phyloP scores from a whole-genome alignment of 2,888 invertebrate species.

The Netelia melanura region DNA sequence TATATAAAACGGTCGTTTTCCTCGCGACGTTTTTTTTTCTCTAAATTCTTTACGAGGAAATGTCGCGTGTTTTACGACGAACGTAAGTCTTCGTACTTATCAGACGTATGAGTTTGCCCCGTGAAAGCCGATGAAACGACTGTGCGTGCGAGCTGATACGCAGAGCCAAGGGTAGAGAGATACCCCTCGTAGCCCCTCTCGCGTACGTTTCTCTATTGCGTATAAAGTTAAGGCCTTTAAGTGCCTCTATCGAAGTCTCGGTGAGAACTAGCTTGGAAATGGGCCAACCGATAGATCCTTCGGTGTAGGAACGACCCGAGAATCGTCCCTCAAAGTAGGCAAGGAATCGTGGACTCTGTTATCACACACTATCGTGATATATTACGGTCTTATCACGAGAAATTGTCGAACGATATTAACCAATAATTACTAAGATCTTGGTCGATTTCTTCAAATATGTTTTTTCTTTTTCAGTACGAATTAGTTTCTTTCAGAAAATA shows the following conservation, averaged over 20 bases:
- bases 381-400: background rate
- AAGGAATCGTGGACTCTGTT: background rate
- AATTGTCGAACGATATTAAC: background rate
- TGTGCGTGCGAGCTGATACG: slow-evolving; percentile 37
- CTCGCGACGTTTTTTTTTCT: slow-evolving; percentile 27
- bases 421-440: background rate
- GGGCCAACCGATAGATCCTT: background rate
- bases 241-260: background rate
- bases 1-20: slow-evolving; percentile 39
- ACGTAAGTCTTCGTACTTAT: slow-evolving; percentile 52
- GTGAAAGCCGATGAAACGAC: slow-evolving; percentile 37
- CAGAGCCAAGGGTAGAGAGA: background rate
- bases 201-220: background rate
- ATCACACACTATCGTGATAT: background rate
- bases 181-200: background rate
- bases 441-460: too few relatives aligned
- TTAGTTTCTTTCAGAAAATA: too few relatives aligned
- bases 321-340: slow-evolving; percentile 7
- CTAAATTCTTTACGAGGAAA: slow-evolving; percentile 54
- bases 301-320: background rate
- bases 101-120: slow-evolving; percentile 47
- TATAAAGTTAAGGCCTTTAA: background rate
- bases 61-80: slow-evolving; percentile 39
- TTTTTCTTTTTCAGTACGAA: too few relatives aligned
- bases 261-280: background rate